These are phyloP conservation scores for Forficula auricularia DNA, from an alignment of 1,140 invertebrate genomes.

Conservation along the genomic window DNA sequence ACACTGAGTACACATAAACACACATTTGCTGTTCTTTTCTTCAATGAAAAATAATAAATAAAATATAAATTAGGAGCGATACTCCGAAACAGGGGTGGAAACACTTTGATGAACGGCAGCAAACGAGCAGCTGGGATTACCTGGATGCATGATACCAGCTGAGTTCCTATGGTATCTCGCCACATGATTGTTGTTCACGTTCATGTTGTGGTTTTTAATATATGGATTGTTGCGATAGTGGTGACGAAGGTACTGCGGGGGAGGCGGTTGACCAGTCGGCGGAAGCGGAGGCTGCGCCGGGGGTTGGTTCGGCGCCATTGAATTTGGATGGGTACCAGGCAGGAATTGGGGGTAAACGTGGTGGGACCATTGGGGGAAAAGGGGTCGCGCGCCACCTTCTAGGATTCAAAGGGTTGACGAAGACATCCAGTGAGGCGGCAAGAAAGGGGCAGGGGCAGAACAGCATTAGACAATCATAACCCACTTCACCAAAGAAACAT, in stretches of 20 bases:
- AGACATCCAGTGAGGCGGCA: background rate
- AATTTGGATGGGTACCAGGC: conserved; percentile 63
- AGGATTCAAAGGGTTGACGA: conserved; percentile 2
- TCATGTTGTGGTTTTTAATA: conserved; percentile 29
- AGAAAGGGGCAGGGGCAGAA: background rate
- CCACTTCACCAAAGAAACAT: too few relatives aligned
- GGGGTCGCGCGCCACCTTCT: conserved; percentile 35
- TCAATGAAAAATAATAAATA: background rate
- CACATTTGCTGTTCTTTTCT: background rate
- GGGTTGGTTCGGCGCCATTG: conserved; percentile 30
- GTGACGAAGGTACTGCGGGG: conserved; percentile 32
- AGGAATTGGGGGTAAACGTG: conserved; percentile 82
- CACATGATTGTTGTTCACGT: conserved; percentile 30
- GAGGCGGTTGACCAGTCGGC: conserved; percentile 32
- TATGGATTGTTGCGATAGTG: conserved; percentile 31
- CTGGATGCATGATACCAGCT: conserved; percentile 39
- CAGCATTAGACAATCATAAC: too few relatives aligned
- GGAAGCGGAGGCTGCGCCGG: conserved; percentile 35
- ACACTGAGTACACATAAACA: background rate
- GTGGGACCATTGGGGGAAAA: conserved; percentile 82
- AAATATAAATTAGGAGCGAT: background rate
- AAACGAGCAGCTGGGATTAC: conserved; percentile 25
- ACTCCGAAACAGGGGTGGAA: too few relatives aligned
- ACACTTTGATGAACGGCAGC: too few relatives aligned
- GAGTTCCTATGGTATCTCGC: conserved; percentile 37